Conservation (phyloP, 2,888 invertebrate genomes). For the Papilio protenor region DNA sequence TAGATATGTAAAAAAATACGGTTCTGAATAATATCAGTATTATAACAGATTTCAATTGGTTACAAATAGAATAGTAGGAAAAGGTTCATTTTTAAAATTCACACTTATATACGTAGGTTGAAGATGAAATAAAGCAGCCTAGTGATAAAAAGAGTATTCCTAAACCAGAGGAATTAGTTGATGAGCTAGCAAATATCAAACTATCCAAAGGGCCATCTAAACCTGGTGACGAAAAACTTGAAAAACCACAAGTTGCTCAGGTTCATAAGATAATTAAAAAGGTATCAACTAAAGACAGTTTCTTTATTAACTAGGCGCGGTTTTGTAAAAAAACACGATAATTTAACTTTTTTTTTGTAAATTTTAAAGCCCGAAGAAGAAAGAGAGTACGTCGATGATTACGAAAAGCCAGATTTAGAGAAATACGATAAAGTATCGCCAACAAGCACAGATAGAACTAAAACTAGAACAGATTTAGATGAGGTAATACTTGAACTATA, state of each 20-base stretch:
- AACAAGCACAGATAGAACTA: slow-evolving; percentile 70
- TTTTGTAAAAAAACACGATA: not conserved
- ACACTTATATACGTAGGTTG: slow-evolving; percentile 58
- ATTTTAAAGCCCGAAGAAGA: slow-evolving; percentile 73
- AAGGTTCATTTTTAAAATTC: not conserved
- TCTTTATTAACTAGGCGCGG: not conserved
- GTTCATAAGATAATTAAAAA: slow-evolving; percentile 70
- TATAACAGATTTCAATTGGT: slow-evolving; percentile 15
- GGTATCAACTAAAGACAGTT: slow-evolving; percentile 59
- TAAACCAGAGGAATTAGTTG: slow-evolving; percentile 74
- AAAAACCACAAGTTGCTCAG: slow-evolving; percentile 74
- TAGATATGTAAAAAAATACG: slow-evolving; percentile 47
- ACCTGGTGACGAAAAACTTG: slow-evolving; percentile 67
- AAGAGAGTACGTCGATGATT: slow-evolving; percentile 87
- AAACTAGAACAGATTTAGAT: slow-evolving; percentile 77
- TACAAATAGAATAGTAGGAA: slow-evolving; percentile 45
- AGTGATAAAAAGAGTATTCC: slow-evolving; percentile 77
- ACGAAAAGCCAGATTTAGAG: slow-evolving; percentile 89
- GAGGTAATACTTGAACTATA: slow-evolving; percentile 61
- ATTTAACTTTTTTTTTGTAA: slow-evolving; percentile 1
- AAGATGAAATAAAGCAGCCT: slow-evolving; percentile 67
- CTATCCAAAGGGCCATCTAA: slow-evolving; percentile 71
- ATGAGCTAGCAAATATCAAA: slow-evolving; percentile 75
- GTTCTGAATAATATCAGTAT: not conserved
- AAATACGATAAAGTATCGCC: slow-evolving; percentile 86